Evolutionary conservation across 2,113 vertebrate genomes (phyloP).

Genomic region (Galbula dea): DNA sequence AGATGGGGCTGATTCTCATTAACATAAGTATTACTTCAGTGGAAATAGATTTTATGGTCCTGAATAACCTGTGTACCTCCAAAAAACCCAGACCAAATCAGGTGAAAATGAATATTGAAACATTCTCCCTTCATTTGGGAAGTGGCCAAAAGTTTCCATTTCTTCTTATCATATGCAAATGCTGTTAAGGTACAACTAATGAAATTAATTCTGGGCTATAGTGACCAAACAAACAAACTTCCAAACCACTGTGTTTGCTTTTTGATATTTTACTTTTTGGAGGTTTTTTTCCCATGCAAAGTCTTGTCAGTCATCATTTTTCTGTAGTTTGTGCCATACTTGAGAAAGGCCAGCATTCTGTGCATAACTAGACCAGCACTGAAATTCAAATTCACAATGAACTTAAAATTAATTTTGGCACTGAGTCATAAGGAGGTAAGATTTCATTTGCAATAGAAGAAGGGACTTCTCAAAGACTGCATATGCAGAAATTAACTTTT

Average conservation of each 20-base stretch:
- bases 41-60: background rate
- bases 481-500: background rate
- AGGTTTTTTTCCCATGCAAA: background rate
- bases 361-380: background rate
- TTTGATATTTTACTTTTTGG: background rate
- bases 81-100: background rate
- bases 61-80: too few species aligned
- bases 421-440: background rate
- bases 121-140: background rate
- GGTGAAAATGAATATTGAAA: background rate
- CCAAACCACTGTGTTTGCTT: background rate
- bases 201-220: background rate
- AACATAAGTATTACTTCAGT: background rate
- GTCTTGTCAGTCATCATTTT: background rate
- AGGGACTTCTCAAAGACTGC: background rate
- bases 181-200: background rate
- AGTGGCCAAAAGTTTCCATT: background rate
- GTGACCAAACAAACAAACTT: background rate
- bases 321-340: accelerated
- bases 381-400: background rate
- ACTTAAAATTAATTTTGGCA: background rate
- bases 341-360: background rate
- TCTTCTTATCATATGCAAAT: background rate
- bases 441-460: background rate
- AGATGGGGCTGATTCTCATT: background rate